A percentile compares a stretch with the other conserved stretches of the same genome.
These are phyloP conservation scores for Drosophila ambigua DNA, from an alignment of 1,140 invertebrate species.

Conservation along the genomic window DNA sequence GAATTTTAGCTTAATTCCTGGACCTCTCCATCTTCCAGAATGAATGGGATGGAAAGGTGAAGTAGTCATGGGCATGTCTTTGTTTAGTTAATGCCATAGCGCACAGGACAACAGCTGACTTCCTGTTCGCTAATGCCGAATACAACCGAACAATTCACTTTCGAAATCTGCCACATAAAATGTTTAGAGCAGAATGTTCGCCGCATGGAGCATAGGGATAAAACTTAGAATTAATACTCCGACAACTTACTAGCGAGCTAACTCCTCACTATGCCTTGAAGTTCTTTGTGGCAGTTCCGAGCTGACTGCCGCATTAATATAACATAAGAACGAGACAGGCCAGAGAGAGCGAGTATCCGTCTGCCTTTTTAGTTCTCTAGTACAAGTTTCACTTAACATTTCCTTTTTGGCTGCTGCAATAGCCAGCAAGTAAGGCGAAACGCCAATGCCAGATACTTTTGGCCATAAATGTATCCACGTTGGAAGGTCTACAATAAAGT, in stretches of 20 bases:
- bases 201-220: slow-evolving; percentile 13
- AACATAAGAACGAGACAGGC: slow-evolving; percentile 48
- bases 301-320: slow-evolving; percentile 65
- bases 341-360: slow-evolving; percentile 30
- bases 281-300: slow-evolving; percentile 70
- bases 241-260: slow-evolving; percentile 39
- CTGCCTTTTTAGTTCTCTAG: slow-evolving; percentile 52
- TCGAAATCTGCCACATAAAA: slow-evolving; percentile 42
- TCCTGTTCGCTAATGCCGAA: slow-evolving; percentile 56
- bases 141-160: slow-evolving; percentile 41
- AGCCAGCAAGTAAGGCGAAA: slow-evolving; percentile 33
- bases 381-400: slow-evolving; percentile 24
- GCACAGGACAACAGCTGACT: slow-evolving; percentile 54
- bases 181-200: slow-evolving; percentile 30
- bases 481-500: slow-evolving; percentile 46
- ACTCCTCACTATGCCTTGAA: slow-evolving; percentile 16
- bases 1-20: slow-evolving; percentile 27
- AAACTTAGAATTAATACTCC: slow-evolving; percentile 49
- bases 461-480: slow-evolving; percentile 17
- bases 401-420: slow-evolving; percentile 44
- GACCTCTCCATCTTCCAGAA: neutral
- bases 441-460: slow-evolving; percentile 20
- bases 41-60: neutral
- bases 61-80: slow-evolving; percentile 25
- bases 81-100: slow-evolving; percentile 60